Conservation (phyloP, 2,113 vertebrate genomes). For the Macrotis lagotis region DNA sequence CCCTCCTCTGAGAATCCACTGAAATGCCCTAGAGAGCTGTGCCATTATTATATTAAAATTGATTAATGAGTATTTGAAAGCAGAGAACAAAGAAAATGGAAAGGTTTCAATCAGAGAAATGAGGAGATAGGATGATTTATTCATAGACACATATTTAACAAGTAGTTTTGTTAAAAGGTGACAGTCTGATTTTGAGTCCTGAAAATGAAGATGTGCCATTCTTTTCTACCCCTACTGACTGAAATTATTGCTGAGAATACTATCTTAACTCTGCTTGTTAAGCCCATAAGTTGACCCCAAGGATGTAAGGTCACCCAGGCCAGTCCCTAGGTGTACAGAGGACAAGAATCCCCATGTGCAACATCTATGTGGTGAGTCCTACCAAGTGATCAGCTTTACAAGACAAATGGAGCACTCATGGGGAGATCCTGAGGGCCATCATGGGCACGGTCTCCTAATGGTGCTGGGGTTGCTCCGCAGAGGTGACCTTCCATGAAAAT, state of each 20-base stretch:
- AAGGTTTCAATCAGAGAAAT: background rate
- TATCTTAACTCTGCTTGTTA: background rate
- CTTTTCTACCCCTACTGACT: background rate
- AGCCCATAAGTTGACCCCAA: background rate
- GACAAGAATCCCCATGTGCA: background rate
- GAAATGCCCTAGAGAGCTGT: background rate
- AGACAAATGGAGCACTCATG: background rate
- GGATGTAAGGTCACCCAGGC: background rate
- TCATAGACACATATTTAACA: conserved; percentile 7
- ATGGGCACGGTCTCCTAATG: background rate
- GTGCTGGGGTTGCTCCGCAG: background rate
- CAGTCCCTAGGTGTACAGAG: background rate
- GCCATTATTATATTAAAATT: background rate
- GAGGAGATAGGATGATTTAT: conserved; percentile 6
- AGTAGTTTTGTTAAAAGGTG: conserved; percentile 6
- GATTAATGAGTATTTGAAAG: background rate
- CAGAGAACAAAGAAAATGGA: background rate
- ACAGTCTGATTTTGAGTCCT: background rate
- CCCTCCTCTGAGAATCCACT: background rate
- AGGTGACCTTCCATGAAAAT: background rate
- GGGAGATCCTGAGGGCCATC: background rate
- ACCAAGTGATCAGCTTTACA: too few species aligned
- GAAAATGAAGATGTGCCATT: background rate
- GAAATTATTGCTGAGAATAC: background rate
- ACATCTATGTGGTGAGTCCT: background rate